Evolutionary conservation across 2,113 vertebrate genomes (phyloP).

Genomic region (Pachycephala philippinensis): DNA sequence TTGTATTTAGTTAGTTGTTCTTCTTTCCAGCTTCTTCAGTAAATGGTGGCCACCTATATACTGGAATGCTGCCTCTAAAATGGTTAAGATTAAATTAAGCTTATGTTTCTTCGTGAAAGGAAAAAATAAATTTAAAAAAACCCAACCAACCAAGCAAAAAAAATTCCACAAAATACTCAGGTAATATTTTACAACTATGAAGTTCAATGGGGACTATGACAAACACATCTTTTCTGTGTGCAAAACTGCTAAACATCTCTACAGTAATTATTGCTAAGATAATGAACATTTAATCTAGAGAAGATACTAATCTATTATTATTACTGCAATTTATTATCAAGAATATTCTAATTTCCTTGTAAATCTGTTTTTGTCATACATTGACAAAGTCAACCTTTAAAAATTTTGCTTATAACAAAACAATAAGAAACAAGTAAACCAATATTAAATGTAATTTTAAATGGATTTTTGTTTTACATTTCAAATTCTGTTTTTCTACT

Average conservation of each 20-base stretch:
- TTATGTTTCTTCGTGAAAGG: background rate
- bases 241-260: background rate
- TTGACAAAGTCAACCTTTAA: background rate
- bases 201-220: background rate
- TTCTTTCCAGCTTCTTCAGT: background rate
- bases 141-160: background rate
- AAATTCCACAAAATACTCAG: background rate
- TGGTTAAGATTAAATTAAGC: background rate
- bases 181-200: background rate
- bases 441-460: background rate
- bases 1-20: background rate
- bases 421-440: background rate
- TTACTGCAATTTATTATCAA: background rate
- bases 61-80: background rate
- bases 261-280: background rate
- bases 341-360: background rate
- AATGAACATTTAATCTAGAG: background rate
- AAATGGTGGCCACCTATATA: background rate
- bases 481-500: background rate
- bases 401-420: background rate
- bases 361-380: background rate
- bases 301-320: background rate
- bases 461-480: background rate
- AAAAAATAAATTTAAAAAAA: background rate
- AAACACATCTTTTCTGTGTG: background rate